Base-by-base conservation (phyloP, 1,140 invertebrate genomes). In the Globodera rostochiensis region DNA sequence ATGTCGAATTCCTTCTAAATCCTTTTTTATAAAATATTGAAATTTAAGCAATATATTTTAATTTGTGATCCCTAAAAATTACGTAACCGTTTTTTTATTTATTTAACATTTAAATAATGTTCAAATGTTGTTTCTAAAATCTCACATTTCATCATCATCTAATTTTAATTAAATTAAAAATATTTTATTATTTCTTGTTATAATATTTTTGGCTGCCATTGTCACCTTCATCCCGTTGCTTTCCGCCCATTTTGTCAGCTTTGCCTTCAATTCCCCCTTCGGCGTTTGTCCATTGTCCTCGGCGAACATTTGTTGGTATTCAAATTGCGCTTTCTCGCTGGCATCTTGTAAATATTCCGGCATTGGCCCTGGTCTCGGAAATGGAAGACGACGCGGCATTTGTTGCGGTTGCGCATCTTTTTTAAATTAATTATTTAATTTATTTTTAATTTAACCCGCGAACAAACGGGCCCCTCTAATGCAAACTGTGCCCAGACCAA, bases 161-260 rank as follows among this genome's bases (percentile, higher is more conserved):
- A 19, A 5, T 19, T 19, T 15, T 60, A 60, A 64, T 64, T 64
- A 19, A 6, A 60, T 60, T 5, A 15, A 19, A 19, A 64, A 64
- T 4, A 6, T 19, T 64, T 15, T 19, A 64, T 64, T 19, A 19
- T 64, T 13, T 64, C 5, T 15, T 19, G 2, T 64, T 19, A 15
- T 64, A 19, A 4, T n/a, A 64, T 64, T 64, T 64, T 64, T n/a
- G 1, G 19, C 15, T 5, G 11, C 19, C 4, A 6, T 15, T 64
- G 5, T 64, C 15, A 64, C 69, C 69, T 71, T 71, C 36, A 71
- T 36, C 0, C 46, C 36, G 19, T 71, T 71, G 25, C 6, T 71
- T 25, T 71, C 69, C 13, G 69, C 69, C 69, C 69, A 71, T 71
- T 71, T 71, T 11, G 21, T 6, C 36, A 71, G 11, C 36, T 71